Base-by-base conservation (phyloP, 1,140 invertebrate species). In the Sweltsa coloradensis region DNA sequence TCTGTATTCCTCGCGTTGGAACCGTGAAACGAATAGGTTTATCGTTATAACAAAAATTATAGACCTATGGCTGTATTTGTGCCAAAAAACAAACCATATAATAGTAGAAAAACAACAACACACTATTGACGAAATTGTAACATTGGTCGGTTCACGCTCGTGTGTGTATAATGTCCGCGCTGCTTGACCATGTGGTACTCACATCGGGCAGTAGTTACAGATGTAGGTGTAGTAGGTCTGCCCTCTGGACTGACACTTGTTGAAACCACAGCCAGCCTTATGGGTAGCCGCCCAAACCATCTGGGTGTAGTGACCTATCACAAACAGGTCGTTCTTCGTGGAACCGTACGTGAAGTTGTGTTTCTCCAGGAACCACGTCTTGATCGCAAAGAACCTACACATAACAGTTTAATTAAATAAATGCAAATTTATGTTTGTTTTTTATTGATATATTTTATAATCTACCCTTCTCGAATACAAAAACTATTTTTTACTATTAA, bases 271-370 rank as follows among this genome's bases (percentile, higher is more conserved):
- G 9, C 85, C 85, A 13, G 89, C 72, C 56, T 79, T 72, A 60
- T 88, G 84, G 6, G 76, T 79, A 3, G 78, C 71, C 16, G 83
- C 82, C 85, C 85, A 89, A 19, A 85, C 83, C 73, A 89, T 74
- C 64, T 89, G 85, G 0, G 85, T 87, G 57, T 88, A 89, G 64
- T 89, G 85, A 0, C 85, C 85, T 9, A 86, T 71, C 6, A 74
- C 65, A 25, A 69, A 70, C 5, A 84, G 55, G 49, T 83, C 70
- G 50, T 78, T 79, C 44, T 67, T 63, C 2, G 66, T 62, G 5
- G 66, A 61, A 0, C 81, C 84, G 57, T 79, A 89, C 5, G 75
- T 81, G 55, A 87, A 89, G 45, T 83, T 76, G 34, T 76, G 62
- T 55, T 79, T 75, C 62, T 89, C 85, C 48, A 83, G 57, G 60